Base-by-base conservation (phyloP, 1,140 invertebrate species). In the Brachionus rubens region DNA sequence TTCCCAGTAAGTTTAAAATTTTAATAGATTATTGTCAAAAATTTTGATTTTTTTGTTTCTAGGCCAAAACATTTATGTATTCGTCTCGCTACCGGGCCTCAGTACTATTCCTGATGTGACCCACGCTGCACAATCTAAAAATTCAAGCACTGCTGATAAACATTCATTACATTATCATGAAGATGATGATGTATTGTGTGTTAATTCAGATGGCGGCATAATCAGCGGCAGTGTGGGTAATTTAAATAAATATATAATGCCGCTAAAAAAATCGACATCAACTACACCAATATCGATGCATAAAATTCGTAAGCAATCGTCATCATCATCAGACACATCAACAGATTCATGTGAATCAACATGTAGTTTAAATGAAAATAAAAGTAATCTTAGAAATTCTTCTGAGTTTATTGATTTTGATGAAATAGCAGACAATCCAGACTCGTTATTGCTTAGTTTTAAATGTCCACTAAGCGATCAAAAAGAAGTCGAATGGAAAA, bases 71-170 rank as follows among this genome's bases (percentile, higher is more conserved):
- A 88, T 81, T 92, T 89, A 85, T 90, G 88, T 88, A 90, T 93
- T 88, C 90, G 90, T 90, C 91, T 96, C 90, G 93, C 93, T 86
- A 90, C 92, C 88, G 93, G 93, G 92, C 93, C 93, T 94, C 92
- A 90, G 92, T 94, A 91, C 92, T 92, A 90, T 88, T 91, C 91
- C 92, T 94, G 92, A 92, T 92, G 91, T 87, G 87, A 90, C 91
- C 90, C 90, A 90, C 88, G 88, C 89, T 88, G 21, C 48, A 14
- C 14, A 21, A 41, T 54, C 40, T 30, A 46, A 24, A 59, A 54
- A 24, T 59, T 59, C 43, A 54, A 54, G 24, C 48, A 48, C 46
- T 70, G 46, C 46, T 48, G 46, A 70, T 70, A 48, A 70, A 65
- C 59, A 70, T 26, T 48, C 36, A 70, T 19, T 48, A 48, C 46